phyloP scores from a whole-genome alignment of 2,797 vertebrate genomes.

The Mastacembelus armatus region DNA sequence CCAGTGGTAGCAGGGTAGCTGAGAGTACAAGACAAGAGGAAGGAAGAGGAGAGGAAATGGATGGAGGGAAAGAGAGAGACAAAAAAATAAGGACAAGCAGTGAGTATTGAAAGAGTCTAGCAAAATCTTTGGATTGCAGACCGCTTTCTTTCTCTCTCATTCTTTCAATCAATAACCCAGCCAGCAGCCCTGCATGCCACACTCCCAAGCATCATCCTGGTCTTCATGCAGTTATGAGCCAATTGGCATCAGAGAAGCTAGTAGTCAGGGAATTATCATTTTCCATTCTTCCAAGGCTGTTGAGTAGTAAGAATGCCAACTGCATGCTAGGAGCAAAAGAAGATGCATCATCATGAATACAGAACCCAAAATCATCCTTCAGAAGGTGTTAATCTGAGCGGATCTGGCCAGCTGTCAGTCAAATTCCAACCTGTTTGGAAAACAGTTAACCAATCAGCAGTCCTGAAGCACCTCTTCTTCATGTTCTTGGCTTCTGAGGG shows the following conservation, averaged over 20 bases:
- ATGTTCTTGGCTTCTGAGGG: constrained; percentile 37
- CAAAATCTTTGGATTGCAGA: constrained; percentile 44
- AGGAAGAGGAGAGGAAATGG: constrained; percentile 33
- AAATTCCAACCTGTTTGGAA: constrained; percentile 32
- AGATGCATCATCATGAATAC: constrained; percentile 50
- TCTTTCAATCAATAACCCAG: constrained; percentile 55
- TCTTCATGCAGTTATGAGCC: constrained; percentile 60
- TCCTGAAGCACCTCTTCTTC: constrained; percentile 9
- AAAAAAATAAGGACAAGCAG: constrained; percentile 18
- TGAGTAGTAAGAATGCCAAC: constrained; percentile 52
- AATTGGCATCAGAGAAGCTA: constrained; percentile 62
- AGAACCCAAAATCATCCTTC: constrained; percentile 44
- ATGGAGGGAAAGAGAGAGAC: constrained; percentile 39
- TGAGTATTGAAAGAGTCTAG: constrained; percentile 36
- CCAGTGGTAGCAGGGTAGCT: constrained; percentile 57
- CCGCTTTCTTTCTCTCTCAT: constrained; percentile 32
- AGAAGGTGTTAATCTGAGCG: constrained; percentile 25
- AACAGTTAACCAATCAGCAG: constrained; percentile 55
- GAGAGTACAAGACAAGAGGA: constrained; percentile 46
- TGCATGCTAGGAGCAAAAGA: constrained; percentile 53
- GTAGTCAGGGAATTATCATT: constrained; percentile 64
- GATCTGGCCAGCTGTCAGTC: constrained; percentile 24
- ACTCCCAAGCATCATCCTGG: constrained; percentile 47
- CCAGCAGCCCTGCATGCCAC: constrained; percentile 32
- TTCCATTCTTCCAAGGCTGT: constrained; percentile 62